Base-by-base conservation (phyloP, 2,888 invertebrate genomes). In the Drymonia ruficornis region DNA sequence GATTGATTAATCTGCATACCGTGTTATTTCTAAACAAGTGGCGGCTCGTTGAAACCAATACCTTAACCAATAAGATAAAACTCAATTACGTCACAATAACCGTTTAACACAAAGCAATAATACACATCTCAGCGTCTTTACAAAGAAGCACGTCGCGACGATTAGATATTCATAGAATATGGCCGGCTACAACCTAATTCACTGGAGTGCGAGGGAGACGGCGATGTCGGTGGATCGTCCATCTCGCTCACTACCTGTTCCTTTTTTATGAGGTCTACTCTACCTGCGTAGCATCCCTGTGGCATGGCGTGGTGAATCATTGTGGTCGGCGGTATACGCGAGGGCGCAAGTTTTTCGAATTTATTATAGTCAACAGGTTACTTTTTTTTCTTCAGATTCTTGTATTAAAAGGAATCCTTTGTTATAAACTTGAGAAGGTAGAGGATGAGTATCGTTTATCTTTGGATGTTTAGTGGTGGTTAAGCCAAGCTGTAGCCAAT, bases 211-310 rank as follows among this genome's bases (percentile, higher is more conserved):
- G 65, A 67, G 61, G n/a, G 66, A 52, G 63, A 53, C 18, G 49
- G 62, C 51, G 29, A 16, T 50, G n/a, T 9, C 5, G 31, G 11
- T 19, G 15, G 11, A 65, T 52, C 34, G 29, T 45, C 44, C 51
- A 9, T 79, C 78, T 67, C 70, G 51, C 11, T 77, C 67, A 52
- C 66, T 82, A 82, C 82, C 82, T 83, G 82, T 75, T 70, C 72
- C 59, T 71, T 66, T 70, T 74, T 74, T 74, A 68, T 71, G 65
- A 70, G 72, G 72, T 67, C 59, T 77, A 69, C 70, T 68, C 50
- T 65, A 70, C 70, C 68, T 71, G 71, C 64, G 71, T 63, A 70
- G 72, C 71, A 70, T 68, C 76, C 71, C 67, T 63, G 53, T 54
- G 61, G 56, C 49, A 53, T 55, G 60, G 40, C 56, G 52, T 65